Evolutionary conservation across 2,888 invertebrate species (phyloP).

Genomic region (Scotopteryx bipunctaria): DNA sequence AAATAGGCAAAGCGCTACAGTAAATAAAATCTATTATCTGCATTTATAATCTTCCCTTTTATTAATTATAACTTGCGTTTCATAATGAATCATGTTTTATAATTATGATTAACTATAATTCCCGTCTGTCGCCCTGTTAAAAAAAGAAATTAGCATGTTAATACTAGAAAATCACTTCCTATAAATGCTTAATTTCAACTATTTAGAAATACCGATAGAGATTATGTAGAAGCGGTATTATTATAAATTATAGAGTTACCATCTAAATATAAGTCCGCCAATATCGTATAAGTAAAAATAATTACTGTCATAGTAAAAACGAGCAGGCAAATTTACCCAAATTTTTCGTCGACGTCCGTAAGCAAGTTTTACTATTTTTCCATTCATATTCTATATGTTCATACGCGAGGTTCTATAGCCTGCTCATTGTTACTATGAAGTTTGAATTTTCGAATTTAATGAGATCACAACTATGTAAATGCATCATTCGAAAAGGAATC

Average conservation of each 20-base stretch:
- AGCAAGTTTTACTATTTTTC: no score
- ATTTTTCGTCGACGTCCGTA: no score
- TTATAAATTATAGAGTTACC: slow-evolving; percentile 24
- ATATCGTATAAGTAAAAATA: no score
- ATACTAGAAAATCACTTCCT: slow-evolving; percentile 19
- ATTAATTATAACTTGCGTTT: not conserved
- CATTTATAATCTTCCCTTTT: slow-evolving; percentile 6
- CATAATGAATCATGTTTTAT: not conserved
- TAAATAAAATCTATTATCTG: slow-evolving; percentile 23
- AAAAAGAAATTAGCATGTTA: slow-evolving; percentile 33
- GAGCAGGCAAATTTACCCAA: slow-evolving; percentile 1
- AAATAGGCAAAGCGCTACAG: slow-evolving; percentile 24
- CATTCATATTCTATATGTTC: slow-evolving; percentile 32
- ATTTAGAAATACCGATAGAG: slow-evolving; percentile 32
- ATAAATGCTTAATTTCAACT: slow-evolving; percentile 27
- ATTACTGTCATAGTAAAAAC: slow-evolving; percentile 20
- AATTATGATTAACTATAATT: slow-evolving; percentile 7
- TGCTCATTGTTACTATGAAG: slow-evolving; percentile 47
- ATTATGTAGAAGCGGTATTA: slow-evolving; percentile 38
- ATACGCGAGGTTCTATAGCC: slow-evolving; percentile 15
- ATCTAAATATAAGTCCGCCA: slow-evolving; percentile 28
- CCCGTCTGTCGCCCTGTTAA: slow-evolving; percentile 24
- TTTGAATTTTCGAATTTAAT: slow-evolving; percentile 41
- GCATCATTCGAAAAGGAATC: slow-evolving; percentile 62
- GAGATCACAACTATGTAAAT: slow-evolving; percentile 82